phyloP scores from a whole-genome alignment of 2,113 vertebrate species.

The mouse (Mus musculus) region GRCm39 chr14:123832501-123833000 shows the following conservation, averaged over 20 bases:
- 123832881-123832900: constrained; percentile 48
- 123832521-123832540: neutral
- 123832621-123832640: neutral
- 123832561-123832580: neutral
- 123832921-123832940: neutral
- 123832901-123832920: constrained; percentile 55
- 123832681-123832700: constrained; percentile 64
- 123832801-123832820: constrained; percentile 31
- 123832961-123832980: constrained; percentile 38
- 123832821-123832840: neutral
- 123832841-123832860: constrained; percentile 29
- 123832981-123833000: constrained; percentile 20
- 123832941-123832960: neutral
- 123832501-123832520: neutral
- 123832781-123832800: constrained; percentile 48
- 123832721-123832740: constrained; percentile 67
- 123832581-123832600: constrained; percentile 23
- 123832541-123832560: neutral
- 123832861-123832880: neutral
- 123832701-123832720: constrained; percentile 65
- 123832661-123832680: neutral
- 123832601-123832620: constrained; percentile 44
- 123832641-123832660: constrained; percentile 55
- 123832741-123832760: constrained; percentile 1
- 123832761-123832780: constrained; percentile 51